Base-by-base conservation (phyloP, 2,888 invertebrate genomes). In the Melitaea athalia region DNA sequence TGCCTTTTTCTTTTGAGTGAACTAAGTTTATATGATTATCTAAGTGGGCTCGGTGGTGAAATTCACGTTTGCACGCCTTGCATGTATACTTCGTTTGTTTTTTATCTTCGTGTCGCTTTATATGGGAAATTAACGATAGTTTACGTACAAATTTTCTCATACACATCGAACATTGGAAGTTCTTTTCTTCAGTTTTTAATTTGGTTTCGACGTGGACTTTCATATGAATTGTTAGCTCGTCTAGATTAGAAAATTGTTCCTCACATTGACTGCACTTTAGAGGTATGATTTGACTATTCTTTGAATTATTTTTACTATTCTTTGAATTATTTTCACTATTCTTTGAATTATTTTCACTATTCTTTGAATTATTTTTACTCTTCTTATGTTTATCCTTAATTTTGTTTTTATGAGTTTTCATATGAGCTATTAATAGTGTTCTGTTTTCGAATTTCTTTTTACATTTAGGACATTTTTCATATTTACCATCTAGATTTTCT, bases 1-100 rank as follows among this genome's bases (percentile, higher is more conserved):
- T 89, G 0, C 89, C 92, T 55, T 88, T 86, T 47, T 86, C 84
- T 33, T 87, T 87, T 24, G 93, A 91, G 66, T 94, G 93, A 50
- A 87, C 79, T 15, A 92, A 77, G 72, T 89, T 49, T 63, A 93
- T 85, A 70, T 95, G 94, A 12, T 93, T 93, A 8, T 93, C 90
- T 59, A 94, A 81, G 72, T 92, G 93, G 0, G 93, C 92, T 69
- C 90, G 85, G 43, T 94, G 93, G n/a, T 93, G 92, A 68, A 95
- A 95, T 33, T 94, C 94, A 38, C 93, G 74, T 73, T 91, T 88
- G 69, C 93, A 91, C 52, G 83, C 82, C 8, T 81, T 78, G 68
- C 93, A 91, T 3, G 78, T 74, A 15, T 82, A 85, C 70, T 83
- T 85, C 0, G 82, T 74, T 0, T 77, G 79, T 5, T 84, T 79